phyloP scores from a whole-genome alignment of 1,140 invertebrate species.

The Drosophila rufa region DNA sequence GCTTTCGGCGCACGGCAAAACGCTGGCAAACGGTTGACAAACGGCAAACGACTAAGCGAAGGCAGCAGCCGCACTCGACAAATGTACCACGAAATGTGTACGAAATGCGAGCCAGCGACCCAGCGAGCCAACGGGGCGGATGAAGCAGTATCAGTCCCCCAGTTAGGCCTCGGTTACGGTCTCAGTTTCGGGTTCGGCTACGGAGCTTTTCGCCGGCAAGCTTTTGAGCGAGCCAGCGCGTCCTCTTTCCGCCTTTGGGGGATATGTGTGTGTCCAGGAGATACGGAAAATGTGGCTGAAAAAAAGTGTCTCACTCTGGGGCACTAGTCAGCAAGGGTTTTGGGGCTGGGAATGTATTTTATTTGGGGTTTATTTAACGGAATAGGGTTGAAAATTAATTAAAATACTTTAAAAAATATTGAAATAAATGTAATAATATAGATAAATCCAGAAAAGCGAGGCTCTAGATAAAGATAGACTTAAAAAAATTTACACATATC shows the following conservation, averaged over 20 bases:
- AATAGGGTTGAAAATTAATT: too few species aligned
- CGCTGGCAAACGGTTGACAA: conserved; percentile 67
- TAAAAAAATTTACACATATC: too few species aligned
- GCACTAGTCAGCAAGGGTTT: conserved; percentile 20
- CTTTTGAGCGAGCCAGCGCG: conserved; percentile 32
- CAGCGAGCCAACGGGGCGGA: conserved; percentile 36
- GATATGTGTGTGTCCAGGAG: conserved; percentile 9
- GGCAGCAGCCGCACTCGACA: conserved; percentile 65
- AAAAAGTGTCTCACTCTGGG: conserved; percentile 16
- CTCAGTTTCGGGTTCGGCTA: conserved; percentile 8
- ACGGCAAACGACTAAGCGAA: conserved; percentile 74
- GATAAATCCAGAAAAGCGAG: neutral
- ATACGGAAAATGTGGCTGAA: conserved; percentile 19
- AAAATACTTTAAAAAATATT: neutral
- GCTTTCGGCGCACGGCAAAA: conserved; percentile 53
- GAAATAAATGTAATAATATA: neutral
- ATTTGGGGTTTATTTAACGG: too few species aligned
- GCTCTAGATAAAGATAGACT: too few species aligned
- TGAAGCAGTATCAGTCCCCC: conserved; percentile 12
- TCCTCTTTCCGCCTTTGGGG: conserved; percentile 27
- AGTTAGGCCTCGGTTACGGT: conserved; percentile 2
- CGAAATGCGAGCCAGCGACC: conserved; percentile 25
- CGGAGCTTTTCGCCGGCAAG: conserved; percentile 22
- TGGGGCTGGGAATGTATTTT: neutral
- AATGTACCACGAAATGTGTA: conserved; percentile 64